Conservation (phyloP, 2,797 vertebrate species). For the Margarornis squamiger region DNA sequence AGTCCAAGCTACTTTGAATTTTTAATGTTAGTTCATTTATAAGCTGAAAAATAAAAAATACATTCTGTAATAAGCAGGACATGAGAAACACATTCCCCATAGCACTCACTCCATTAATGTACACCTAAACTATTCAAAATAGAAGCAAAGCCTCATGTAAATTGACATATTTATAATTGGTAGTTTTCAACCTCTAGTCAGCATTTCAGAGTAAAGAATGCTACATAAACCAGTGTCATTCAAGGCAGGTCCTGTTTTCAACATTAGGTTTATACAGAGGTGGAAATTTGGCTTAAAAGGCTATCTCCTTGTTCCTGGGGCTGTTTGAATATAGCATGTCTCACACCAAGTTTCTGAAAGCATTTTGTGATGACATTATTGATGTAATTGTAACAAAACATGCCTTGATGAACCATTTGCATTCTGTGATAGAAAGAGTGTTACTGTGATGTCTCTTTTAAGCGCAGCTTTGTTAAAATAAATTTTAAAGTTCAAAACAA, state of each 20-base stretch:
- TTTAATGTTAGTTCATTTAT: neutral
- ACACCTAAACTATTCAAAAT: neutral
- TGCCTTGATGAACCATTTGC: neutral
- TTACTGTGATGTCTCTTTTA: neutral
- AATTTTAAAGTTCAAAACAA: neutral
- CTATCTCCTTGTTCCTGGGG: neutral
- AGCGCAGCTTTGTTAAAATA: neutral
- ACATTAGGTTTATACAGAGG: neutral
- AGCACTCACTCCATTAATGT: neutral
- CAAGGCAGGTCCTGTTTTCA: neutral
- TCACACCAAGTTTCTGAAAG: neutral
- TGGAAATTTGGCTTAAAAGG: neutral
- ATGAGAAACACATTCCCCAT: neutral
- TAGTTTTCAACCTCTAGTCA: neutral
- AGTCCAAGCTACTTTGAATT: neutral
- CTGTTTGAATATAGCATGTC: neutral
- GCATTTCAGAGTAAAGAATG: neutral
- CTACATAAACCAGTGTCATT: neutral
- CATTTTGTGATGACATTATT: neutral
- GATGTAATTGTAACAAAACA: neutral
- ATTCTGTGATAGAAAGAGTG: neutral
- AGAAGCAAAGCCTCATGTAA: neutral
- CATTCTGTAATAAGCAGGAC: neutral
- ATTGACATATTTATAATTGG: neutral
- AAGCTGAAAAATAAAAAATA: neutral